These are phyloP conservation scores for Phalacrocorax aristotelis DNA, from an alignment of 2,113 vertebrate species.

Conservation along the genomic window DNA sequence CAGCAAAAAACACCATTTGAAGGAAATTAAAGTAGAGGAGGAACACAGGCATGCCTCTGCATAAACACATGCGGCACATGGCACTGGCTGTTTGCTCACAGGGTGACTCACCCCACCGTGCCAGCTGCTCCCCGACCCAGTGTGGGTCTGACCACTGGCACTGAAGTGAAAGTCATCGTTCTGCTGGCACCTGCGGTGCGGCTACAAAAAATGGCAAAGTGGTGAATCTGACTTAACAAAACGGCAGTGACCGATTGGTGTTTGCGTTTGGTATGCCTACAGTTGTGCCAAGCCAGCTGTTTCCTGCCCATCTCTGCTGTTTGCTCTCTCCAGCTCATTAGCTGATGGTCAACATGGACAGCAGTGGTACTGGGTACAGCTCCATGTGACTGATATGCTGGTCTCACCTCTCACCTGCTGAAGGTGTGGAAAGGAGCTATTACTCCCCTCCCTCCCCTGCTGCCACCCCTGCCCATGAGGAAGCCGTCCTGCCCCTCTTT, in stretches of 20 bases:
- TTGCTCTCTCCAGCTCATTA: conserved; percentile 10
- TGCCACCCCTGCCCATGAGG: not conserved
- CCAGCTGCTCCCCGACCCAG: not conserved
- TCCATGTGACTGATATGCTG: not conserved
- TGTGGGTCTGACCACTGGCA: fast-evolving
- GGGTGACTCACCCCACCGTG: fast-evolving
- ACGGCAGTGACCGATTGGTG: not conserved
- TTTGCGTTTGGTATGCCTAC: not conserved
- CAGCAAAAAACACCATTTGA: not conserved
- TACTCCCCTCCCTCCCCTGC: not conserved
- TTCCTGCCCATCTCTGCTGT: not conserved
- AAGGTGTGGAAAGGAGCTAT: not conserved
- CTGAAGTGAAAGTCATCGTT: not conserved
- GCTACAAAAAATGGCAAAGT: not conserved
- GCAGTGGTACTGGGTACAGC: fast-evolving
- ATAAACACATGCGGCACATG: not conserved
- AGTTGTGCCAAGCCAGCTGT: not conserved
- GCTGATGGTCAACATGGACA: not conserved
- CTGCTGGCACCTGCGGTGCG: not conserved
- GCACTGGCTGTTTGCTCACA: fast-evolving
- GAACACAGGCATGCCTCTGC: not conserved
- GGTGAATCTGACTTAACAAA: not conserved
- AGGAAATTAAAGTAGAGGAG: not conserved
- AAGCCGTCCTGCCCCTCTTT: not conserved
- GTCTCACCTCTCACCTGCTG: not conserved